Evolutionary conservation across 2,888 invertebrate species (phyloP).

Genomic region (Tipula unca): DNA sequence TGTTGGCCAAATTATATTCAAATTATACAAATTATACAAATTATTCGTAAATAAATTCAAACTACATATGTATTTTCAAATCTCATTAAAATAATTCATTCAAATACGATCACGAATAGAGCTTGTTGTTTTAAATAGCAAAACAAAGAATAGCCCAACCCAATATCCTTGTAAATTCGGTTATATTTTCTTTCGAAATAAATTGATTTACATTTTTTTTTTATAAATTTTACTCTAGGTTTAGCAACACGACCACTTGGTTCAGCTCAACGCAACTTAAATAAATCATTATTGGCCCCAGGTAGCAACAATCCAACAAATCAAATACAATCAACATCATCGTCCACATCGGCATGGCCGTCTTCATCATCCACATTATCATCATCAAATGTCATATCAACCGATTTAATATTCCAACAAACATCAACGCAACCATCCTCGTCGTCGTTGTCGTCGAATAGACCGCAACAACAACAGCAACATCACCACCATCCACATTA

Average conservation of each 20-base stretch:
- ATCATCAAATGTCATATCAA: slow-evolving; percentile 17
- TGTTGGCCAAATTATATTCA: too few relatives aligned
- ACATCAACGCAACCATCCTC: background rate
- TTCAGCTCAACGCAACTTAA: slow-evolving; percentile 42
- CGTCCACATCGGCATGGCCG: slow-evolving; percentile 28
- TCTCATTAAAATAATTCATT: too few relatives aligned
- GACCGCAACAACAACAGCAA: background rate
- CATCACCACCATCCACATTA: background rate
- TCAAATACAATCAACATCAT: slow-evolving; percentile 21
- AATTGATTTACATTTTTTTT: background rate
- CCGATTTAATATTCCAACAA: slow-evolving; percentile 17
- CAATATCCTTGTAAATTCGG: too few relatives aligned
- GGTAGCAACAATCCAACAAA: slow-evolving; percentile 16
- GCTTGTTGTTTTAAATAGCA: too few relatives aligned
- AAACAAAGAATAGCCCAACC: too few relatives aligned
- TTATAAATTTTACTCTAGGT: slow-evolving; percentile 20
- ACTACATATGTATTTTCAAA: too few relatives aligned
- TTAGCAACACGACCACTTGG: slow-evolving; percentile 33
- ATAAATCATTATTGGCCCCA: slow-evolving; percentile 40
- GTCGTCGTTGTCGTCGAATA: background rate
- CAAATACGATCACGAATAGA: too few relatives aligned
- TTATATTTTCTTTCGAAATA: too few relatives aligned
- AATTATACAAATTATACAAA: too few relatives aligned
- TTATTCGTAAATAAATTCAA: too few relatives aligned
- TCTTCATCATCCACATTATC: slow-evolving; percentile 22